phyloP scores from a whole-genome alignment of 2,797 vertebrate species.

The Peromyscus melanophrys region DNA sequence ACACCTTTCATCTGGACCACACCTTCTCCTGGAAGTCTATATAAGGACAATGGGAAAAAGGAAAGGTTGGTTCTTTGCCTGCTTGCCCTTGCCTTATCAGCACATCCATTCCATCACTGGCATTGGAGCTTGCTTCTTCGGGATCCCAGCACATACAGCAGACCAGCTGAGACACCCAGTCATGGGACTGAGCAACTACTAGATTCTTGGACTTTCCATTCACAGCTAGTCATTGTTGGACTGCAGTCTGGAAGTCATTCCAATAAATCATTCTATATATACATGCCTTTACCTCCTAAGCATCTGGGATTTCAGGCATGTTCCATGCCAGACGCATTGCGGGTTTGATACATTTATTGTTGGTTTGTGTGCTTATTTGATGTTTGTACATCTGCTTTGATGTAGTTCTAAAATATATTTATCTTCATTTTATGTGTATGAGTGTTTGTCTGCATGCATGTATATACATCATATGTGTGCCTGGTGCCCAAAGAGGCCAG shows the following conservation, averaged over 20 bases:
- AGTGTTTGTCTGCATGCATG: neutral
- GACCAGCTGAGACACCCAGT: neutral
- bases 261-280: neutral
- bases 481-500: neutral
- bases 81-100: neutral
- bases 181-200: neutral
- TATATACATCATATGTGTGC: neutral
- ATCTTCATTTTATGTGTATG: neutral
- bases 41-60: neutral
- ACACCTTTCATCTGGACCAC: neutral
- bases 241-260: neutral
- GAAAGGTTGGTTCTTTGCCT: neutral
- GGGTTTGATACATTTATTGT: neutral
- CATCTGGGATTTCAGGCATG: neutral
- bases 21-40: neutral
- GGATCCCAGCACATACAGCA: neutral
- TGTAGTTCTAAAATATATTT: neutral
- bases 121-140: neutral
- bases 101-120: neutral
- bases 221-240: neutral
- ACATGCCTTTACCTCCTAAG: neutral
- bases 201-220: neutral
- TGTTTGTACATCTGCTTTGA: neutral
- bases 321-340: neutral
- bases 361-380: neutral